These are phyloP conservation scores for Psittacara wagleri DNA, from an alignment of 2,113 vertebrate genomes.

Conservation along the genomic window DNA sequence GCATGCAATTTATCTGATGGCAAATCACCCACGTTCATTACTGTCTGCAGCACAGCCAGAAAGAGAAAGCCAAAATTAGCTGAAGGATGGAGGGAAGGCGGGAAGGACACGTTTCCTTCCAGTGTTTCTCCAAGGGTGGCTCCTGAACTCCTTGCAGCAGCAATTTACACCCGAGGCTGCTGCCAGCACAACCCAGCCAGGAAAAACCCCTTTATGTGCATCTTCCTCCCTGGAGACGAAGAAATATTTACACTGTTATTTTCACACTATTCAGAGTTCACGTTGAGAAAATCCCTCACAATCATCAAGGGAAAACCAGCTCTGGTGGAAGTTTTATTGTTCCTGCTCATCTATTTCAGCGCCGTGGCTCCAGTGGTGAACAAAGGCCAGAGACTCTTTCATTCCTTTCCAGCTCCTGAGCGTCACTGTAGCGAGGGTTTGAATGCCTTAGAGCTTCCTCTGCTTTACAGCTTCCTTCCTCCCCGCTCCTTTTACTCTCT, in stretches of 20 bases:
- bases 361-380: background rate
- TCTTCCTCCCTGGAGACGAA: slow-evolving; percentile 7
- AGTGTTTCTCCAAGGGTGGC: background rate
- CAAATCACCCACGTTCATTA: slow-evolving; percentile 65
- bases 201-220: background rate
- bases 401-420: background rate
- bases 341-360: background rate
- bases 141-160: background rate
- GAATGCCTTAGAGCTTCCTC: slow-evolving; percentile 1
- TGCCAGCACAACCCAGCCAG: background rate
- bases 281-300: background rate
- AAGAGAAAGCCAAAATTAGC: slow-evolving; percentile 40
- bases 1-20: slow-evolving; percentile 63
- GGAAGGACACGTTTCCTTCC: background rate
- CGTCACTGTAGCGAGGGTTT: rapidly evolving
- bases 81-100: background rate
- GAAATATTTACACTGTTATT: background rate
- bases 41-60: slow-evolving; percentile 20
- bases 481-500: background rate
- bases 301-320: background rate
- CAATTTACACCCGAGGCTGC: background rate
- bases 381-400: background rate
- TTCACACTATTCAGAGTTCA: background rate
- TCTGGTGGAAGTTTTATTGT: background rate
- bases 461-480: slow-evolving; percentile 52